Conservation (phyloP, 2,888 invertebrate genomes). For the Lagria hirta region DNA sequence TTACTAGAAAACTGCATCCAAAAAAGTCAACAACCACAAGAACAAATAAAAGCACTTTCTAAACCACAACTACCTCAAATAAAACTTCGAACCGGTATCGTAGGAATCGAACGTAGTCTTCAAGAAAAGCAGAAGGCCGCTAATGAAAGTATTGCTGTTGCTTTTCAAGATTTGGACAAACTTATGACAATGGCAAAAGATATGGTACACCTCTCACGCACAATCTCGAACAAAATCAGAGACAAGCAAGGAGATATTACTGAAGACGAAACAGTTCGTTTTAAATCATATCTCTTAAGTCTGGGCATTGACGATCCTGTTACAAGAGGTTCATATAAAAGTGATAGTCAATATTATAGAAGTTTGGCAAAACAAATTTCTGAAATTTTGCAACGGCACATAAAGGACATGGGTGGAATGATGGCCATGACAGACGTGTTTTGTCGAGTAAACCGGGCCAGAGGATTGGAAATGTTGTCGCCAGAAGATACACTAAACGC, state of each 20-base stretch:
- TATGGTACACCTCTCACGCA: conserved; percentile 92
- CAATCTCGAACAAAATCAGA: conserved; percentile 88
- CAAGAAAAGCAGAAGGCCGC: conserved; percentile 89
- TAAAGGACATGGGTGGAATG: conserved; percentile 91
- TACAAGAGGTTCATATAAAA: conserved; percentile 85
- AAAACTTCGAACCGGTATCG: conserved; percentile 84
- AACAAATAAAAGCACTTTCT: too few species aligned
- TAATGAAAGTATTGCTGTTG: conserved; percentile 86
- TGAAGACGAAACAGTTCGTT: conserved; percentile 95
- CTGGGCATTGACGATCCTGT: conserved; percentile 98
- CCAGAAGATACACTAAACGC: conserved; percentile 96
- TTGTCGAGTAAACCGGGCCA: conserved; percentile 93
- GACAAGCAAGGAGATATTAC: conserved; percentile 94
- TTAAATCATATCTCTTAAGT: conserved; percentile 94
- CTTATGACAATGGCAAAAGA: conserved; percentile 96
- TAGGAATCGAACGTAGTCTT: conserved; percentile 92
- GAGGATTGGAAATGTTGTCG: conserved; percentile 93
- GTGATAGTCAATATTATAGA: conserved; percentile 80
- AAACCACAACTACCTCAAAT: conserved; percentile 55
- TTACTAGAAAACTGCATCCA: conserved; percentile 65
- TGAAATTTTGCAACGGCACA: conserved; percentile 75
- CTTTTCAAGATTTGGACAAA: conserved; percentile 93
- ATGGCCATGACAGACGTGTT: conserved; percentile 96
- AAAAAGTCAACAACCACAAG: conserved; percentile 54
- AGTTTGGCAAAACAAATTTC: conserved; percentile 85